Conservation (phyloP, 2,113 vertebrate species). For the Melanotaenia duboulayi region DNA sequence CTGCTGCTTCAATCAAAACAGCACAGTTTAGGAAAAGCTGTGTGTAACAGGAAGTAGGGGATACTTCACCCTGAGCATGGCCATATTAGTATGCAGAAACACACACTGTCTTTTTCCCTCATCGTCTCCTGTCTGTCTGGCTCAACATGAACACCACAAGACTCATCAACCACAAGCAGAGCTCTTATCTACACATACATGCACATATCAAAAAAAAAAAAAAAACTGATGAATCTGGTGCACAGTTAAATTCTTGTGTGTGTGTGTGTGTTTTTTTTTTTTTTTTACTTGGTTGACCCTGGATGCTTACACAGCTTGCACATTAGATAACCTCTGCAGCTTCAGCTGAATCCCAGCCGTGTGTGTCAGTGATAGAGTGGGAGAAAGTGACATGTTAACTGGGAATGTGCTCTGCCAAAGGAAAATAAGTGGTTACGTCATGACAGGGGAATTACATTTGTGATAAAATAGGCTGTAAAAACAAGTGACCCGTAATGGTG, state of each 20-base stretch:
- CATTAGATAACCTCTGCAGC: conserved; percentile 45
- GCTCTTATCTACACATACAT: background rate
- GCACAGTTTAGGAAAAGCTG: background rate
- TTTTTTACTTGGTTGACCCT: conserved; percentile 32
- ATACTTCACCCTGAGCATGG: background rate
- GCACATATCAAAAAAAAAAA: background rate
- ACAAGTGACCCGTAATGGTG: conserved; percentile 44
- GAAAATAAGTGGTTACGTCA: conserved; percentile 45
- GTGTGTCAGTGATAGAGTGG: conserved; percentile 34
- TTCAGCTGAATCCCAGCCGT: conserved; percentile 12
- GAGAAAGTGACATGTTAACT: conserved; percentile 53
- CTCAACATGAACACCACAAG: conserved; percentile 11
- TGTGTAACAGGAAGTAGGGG: conserved; percentile 17
- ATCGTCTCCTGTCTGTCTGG: conserved; percentile 4
- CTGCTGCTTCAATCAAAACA: conserved; percentile 9
- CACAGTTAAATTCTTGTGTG: background rate
- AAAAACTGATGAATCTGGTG: conserved; percentile 15
- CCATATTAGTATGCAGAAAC: conserved; percentile 34
- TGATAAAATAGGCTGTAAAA: conserved; percentile 62
- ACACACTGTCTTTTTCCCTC: conserved; percentile 4
- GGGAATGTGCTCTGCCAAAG: conserved; percentile 55
- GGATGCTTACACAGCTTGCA: conserved; percentile 28
- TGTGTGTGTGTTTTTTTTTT: too few relatives aligned
- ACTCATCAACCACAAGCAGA: conserved; percentile 49
- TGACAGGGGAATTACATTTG: conserved; percentile 37